Base-by-base conservation (phyloP, 1,140 invertebrate species). In the Reticulitermes speratus region DNA sequence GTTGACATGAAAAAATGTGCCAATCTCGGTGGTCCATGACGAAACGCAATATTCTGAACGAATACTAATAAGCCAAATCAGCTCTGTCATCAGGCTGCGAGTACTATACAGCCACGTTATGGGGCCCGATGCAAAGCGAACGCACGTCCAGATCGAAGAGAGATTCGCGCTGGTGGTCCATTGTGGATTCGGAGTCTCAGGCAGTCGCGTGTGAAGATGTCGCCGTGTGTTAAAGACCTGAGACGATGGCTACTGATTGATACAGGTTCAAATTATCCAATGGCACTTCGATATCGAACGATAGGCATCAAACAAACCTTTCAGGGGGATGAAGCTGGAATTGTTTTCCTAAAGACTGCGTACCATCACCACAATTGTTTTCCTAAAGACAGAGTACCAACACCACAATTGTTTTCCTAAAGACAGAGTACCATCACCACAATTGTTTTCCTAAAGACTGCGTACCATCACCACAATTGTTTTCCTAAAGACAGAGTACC, bases 111-210 rank as follows among this genome's bases (percentile, higher is more conserved):
- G 45, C 45, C 45, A 21, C 19, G 19, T 55, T 55, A 12, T 21
- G 52, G 14, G 52, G 14, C 0, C 16, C 52, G 52, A 16, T 55
- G 16, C 19, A 16, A 75, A 75, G 65, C 30, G n/a, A 30, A 75
- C n/a, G n/a, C 52, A 55, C 52, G 52, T 55, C 14, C 52, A 55
- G 52, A 55, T 75, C 7, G 2, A 8, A 75, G 25, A 75, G 25
- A 30, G n/a, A 75, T 75, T 75, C 65, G 25, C 65, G 65, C 25
- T 75, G 65, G 65, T 75, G 65, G 65, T 75, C 65, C 65, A 75
- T 75, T 75, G 65, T 75, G 65, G 65, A 75, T 75, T 25, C 65
- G 12, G n/a, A 75, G 21, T 75, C 25, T 55, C 25, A 14, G 11
- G 65, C 25, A 75, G 25, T 75, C 65, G 25, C n/a, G 65, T 75